Conservation (phyloP, 2,888 invertebrate species). For the Octonoba sinensis region DNA sequence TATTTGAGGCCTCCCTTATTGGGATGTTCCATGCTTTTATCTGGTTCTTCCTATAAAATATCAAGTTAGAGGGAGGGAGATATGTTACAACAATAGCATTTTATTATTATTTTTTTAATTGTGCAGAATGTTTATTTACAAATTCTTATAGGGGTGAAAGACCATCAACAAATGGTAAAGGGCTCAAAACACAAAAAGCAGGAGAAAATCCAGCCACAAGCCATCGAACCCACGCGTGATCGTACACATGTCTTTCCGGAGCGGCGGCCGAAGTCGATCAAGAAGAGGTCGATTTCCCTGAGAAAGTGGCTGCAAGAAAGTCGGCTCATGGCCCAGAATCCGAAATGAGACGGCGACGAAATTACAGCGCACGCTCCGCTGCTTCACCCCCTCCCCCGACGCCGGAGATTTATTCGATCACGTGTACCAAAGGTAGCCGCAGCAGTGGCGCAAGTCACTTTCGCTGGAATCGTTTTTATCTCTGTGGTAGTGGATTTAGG, state of each 20-base stretch:
- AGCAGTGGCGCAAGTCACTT: background rate
- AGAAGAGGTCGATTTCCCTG: slow-evolving; percentile 41
- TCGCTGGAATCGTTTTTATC: too few species aligned
- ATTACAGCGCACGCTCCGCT: slow-evolving; percentile 41
- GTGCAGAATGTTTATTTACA: too few species aligned
- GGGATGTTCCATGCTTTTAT: too few species aligned
- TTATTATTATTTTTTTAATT: too few species aligned
- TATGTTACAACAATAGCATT: too few species aligned
- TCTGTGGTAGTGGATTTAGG: too few species aligned
- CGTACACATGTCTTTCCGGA: slow-evolving; percentile 35
- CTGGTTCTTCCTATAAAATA: too few species aligned
- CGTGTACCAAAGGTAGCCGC: slow-evolving; percentile 16
- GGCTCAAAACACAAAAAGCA: background rate
- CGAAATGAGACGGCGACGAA: slow-evolving; percentile 47
- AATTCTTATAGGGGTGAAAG: too few species aligned
- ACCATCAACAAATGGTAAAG: too few species aligned
- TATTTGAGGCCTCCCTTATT: too few species aligned
- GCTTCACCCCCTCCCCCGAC: slow-evolving; percentile 19
- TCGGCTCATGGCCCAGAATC: slow-evolving; percentile 44
- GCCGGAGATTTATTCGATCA: slow-evolving; percentile 15
- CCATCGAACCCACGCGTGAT: slow-evolving; percentile 37
- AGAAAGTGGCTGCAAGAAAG: slow-evolving; percentile 17
- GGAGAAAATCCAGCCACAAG: slow-evolving; percentile 25
- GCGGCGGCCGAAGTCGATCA: slow-evolving; percentile 22
- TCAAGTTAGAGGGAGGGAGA: too few species aligned